Evolutionary conservation across 2,113 vertebrate species (phyloP).

Genomic region (Pygoscelis antarcticus): DNA sequence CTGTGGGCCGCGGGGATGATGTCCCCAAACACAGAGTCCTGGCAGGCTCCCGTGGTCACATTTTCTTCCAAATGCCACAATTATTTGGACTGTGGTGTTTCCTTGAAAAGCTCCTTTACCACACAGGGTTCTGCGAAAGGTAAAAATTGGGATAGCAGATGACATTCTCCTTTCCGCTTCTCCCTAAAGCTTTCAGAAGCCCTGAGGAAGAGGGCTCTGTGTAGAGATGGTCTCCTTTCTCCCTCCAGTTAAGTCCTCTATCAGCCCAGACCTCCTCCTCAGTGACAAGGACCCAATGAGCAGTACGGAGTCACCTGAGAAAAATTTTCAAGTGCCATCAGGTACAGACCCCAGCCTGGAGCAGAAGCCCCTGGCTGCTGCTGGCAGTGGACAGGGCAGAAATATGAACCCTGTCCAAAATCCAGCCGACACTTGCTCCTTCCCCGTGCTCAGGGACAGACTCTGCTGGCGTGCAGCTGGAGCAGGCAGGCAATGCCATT

Average conservation of each 20-base stretch:
- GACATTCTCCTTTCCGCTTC: not conserved
- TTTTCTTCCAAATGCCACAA: not conserved
- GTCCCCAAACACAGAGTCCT: not conserved
- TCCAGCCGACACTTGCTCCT: too few species aligned
- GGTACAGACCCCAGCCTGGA: slow-evolving; percentile 68
- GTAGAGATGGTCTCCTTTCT: not conserved
- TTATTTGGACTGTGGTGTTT: not conserved
- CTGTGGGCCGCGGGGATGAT: not conserved
- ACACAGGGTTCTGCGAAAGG: not conserved
- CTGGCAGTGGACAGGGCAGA: not conserved
- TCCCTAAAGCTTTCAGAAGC: not conserved
- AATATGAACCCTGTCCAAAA: not conserved
- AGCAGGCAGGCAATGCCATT: not conserved
- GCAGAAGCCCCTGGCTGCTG: not conserved
- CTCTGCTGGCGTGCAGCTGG: slow-evolving; percentile 53
- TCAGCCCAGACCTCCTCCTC: not conserved
- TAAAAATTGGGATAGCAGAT: too few species aligned
- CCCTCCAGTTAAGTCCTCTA: not conserved
- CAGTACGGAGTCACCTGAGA: not conserved
- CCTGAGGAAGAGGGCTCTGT: not conserved
- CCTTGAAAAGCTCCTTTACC: not conserved
- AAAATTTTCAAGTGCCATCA: not conserved
- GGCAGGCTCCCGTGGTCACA: too few species aligned
- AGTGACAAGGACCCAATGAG: not conserved
- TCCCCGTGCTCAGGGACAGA: not conserved